Evolutionary conservation across 92 coral and sea anemone genomes (phyloP), one percentile per base, ranked within the genome.

Genomic region (Paragorgia papillata): DNA sequence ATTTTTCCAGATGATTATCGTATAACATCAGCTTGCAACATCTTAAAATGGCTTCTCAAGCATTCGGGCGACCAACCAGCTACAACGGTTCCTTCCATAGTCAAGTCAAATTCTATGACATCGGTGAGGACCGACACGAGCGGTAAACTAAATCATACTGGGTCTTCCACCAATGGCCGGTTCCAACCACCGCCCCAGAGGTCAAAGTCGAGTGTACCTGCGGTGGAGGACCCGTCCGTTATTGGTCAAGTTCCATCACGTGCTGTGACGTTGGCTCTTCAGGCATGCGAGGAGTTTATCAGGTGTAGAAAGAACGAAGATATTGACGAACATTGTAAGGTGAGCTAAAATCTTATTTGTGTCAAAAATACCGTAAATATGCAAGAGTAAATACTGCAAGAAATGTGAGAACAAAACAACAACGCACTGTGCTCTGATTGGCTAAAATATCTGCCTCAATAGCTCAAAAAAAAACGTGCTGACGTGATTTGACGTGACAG

Each of bases 1-100:
- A n/a, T n/a, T n/a, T n/a, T 46, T 46, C 34, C 83, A 95, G 99
- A 91, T 63, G 99, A 95, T 74, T 95, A 84, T 62, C 96, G 96
- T 4, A 77, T 95, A 18, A 81, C 90, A 27, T 85, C 99, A 26
- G 96, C 97, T 33, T 73, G 92, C 22, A 80, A 88, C 61, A 89
- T 95, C 39, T 49, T 95, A 8, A 91, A 90, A 69, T 91, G 94
- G 92, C 84, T 95, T 0, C 49, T 84, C 9, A 57, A 83, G 26
- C 84, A 91, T 33, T 74, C 78, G 13, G 22, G 54, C 26, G 21
- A 26, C 59, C 58, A 48, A 26, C 27, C 75, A 44, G 14, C 35
- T 9, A 40, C 59, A 21, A 20, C 40, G 9, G 37, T 68, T n/a
- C n/a, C 20, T 9, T 27, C 58, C 15, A 68, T 35, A 5, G 75